A percentile compares a stretch with the other conserved stretches of the same genome.
These are phyloP conservation scores for Puffinus mauretanicus DNA, from an alignment of 2,113 vertebrate genomes.

Conservation along the genomic window DNA sequence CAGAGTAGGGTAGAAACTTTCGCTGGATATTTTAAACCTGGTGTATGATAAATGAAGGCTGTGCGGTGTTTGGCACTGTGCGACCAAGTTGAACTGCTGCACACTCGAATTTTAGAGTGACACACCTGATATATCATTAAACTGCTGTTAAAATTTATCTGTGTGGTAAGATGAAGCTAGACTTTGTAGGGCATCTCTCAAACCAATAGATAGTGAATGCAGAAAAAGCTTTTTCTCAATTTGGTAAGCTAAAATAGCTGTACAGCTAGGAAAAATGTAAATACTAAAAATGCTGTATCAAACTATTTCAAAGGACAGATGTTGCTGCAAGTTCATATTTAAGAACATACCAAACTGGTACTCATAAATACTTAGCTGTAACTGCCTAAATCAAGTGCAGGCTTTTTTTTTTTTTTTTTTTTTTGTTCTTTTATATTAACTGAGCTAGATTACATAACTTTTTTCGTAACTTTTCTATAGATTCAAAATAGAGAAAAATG, in stretches of 20 bases:
- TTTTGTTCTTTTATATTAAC: not conserved
- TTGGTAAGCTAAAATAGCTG: not conserved
- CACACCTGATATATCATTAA: not conserved
- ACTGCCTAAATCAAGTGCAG: not conserved
- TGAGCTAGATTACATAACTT: not conserved
- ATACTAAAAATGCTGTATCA: not conserved
- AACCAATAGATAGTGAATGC: not conserved
- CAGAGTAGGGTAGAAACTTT: not conserved
- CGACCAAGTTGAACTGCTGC: not conserved
- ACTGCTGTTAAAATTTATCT: not conserved
- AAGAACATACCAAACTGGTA: not conserved
- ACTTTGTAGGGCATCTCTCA: not conserved
- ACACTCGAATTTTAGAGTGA: not conserved
- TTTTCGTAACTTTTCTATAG: conserved; percentile 40
- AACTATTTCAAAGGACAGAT: not conserved
- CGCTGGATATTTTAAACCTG: not conserved
- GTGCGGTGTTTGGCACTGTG: not conserved
- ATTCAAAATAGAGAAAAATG: not conserved
- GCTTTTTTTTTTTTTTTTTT: too few species aligned
- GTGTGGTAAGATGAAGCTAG: not conserved
- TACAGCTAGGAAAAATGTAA: not conserved
- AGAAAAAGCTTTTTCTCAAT: not conserved
- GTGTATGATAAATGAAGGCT: not conserved
- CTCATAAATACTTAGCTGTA: not conserved
- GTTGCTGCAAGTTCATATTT: not conserved